These are phyloP conservation scores for Setophaga kirtlandii DNA, from an alignment of 2,113 vertebrate genomes.

Conservation along the genomic window DNA sequence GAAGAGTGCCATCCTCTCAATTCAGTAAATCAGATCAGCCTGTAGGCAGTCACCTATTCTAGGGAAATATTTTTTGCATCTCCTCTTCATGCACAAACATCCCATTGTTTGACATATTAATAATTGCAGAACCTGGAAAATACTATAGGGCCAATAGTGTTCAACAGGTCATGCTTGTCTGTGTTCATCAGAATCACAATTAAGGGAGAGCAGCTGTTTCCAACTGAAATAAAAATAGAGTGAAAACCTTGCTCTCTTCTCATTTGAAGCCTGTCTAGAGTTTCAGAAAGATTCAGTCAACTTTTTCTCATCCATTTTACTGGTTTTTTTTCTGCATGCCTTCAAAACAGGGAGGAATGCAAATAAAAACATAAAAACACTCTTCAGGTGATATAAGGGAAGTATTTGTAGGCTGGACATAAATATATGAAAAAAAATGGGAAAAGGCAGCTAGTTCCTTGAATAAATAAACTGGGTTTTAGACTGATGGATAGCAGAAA, in stretches of 20 bases:
- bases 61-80: constrained; percentile 43
- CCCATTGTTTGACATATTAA: constrained; percentile 52
- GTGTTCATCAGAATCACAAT: constrained; percentile 62
- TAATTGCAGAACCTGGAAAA: constrained; percentile 61
- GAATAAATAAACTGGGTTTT: neutral
- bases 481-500: neutral
- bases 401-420: neutral
- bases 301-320: neutral
- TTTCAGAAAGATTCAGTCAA: constrained; percentile 4
- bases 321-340: neutral
- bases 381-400: neutral
- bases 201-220: constrained; percentile 2
- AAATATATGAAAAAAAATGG: neutral
- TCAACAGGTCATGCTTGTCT: constrained; percentile 66
- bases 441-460: neutral
- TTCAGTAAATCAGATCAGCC: constrained; percentile 63
- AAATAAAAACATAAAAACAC: neutral
- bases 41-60: constrained; percentile 41
- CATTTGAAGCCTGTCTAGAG: neutral
- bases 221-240: constrained; percentile 38
- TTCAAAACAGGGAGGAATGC: neutral
- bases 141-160: constrained; percentile 44
- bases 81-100: constrained; percentile 13
- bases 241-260: neutral
- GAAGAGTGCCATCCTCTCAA: constrained; percentile 62